Percentiles rank a stretch among this genome's conserved stretches.
phyloP scores from a whole-genome alignment of 2,113 vertebrate genomes.

The Rhipidura dahli region DNA sequence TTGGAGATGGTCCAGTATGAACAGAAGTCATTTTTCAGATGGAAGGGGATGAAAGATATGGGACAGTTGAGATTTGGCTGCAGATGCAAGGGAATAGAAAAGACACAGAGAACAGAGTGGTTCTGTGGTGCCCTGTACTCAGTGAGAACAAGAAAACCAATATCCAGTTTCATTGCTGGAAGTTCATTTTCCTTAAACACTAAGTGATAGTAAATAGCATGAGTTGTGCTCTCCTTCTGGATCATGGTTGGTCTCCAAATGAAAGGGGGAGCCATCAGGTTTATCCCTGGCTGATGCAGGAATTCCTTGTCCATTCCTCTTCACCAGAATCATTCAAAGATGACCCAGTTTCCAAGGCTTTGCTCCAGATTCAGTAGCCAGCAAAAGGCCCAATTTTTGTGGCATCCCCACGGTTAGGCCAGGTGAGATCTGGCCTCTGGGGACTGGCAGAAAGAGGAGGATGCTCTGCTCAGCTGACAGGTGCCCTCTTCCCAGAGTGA shows the following conservation, averaged over 20 bases:
- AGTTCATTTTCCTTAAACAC: background rate
- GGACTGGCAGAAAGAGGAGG: background rate
- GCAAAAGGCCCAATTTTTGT: background rate
- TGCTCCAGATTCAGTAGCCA: background rate
- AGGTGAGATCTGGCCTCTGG: background rate
- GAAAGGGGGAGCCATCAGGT: background rate
- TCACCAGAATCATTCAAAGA: background rate
- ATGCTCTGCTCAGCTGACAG: background rate
- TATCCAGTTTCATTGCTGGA: background rate
- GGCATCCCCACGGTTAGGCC: background rate
- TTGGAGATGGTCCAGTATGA: background rate
- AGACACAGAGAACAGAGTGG: background rate
- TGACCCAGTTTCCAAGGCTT: background rate
- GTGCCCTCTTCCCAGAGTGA: background rate
- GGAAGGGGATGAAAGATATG: background rate
- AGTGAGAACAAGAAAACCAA: background rate
- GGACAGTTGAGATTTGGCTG: background rate
- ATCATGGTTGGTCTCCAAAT: background rate
- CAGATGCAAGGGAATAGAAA: background rate
- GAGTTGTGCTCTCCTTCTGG: background rate
- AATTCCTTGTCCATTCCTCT: background rate
- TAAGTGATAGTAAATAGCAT: background rate
- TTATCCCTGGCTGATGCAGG: background rate
- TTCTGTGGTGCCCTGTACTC: background rate
- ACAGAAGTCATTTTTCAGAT: background rate